Evolutionary conservation across 2,888 invertebrate genomes (phyloP).

Genomic region (Elysia crispata): DNA sequence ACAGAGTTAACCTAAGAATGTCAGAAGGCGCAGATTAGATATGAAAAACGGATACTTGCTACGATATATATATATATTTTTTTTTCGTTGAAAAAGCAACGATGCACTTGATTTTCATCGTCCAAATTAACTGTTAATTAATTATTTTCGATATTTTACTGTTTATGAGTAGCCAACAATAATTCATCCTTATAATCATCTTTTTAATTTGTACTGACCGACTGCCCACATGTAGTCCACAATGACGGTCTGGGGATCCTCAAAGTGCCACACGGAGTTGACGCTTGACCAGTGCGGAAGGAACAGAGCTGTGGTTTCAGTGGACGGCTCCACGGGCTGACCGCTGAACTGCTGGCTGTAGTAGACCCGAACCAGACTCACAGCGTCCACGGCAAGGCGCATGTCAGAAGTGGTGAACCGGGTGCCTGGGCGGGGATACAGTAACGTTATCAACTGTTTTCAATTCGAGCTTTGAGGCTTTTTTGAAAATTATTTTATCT

Average conservation of each 20-base stretch:
- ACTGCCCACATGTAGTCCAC: conserved; percentile 49
- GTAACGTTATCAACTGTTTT: no score
- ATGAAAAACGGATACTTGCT: no score
- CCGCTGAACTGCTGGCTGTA: conserved; percentile 25
- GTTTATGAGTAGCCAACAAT: background rate
- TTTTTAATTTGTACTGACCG: conserved; percentile 17
- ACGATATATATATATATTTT: no score
- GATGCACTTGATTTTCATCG: no score
- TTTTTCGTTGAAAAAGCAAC: no score
- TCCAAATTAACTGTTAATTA: no score
- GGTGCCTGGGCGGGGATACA: conserved; percentile 7
- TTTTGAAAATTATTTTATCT: no score
- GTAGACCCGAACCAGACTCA: conserved; percentile 22
- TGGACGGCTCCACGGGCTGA: conserved; percentile 18
- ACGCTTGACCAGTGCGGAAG: conserved; percentile 48
- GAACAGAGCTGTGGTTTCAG: conserved; percentile 39
- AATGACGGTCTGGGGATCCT: conserved; percentile 41
- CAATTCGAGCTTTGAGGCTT: no score
- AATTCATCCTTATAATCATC: background rate
- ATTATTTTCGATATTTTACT: no score
- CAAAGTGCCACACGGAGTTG: conserved; percentile 50
- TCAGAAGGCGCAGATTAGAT: no score
- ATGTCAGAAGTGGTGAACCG: conserved; percentile 13
- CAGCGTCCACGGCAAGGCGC: conserved; percentile 37
- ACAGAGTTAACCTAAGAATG: no score